phyloP scores from a whole-genome alignment of 2,888 invertebrate species.

The Scaptomyza flava region DNA sequence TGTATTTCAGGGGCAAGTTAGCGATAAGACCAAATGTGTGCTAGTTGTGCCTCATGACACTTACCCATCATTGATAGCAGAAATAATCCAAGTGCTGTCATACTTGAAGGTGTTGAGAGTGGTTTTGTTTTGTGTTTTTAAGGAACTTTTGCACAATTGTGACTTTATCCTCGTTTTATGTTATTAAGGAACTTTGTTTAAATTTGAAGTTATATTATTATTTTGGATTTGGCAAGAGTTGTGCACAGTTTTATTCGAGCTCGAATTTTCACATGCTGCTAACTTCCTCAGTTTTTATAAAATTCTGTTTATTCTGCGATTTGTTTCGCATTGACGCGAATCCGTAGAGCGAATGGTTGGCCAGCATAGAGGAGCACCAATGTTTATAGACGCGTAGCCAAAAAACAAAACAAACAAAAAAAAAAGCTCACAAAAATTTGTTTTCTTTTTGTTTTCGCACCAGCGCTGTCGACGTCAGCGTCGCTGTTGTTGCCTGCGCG shows the following conservation, averaged over 20 bases:
- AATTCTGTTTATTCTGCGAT: constrained; percentile 22
- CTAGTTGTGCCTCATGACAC: constrained; percentile 42
- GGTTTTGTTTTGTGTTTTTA: constrained; percentile 28
- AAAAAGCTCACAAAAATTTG: constrained; percentile 5
- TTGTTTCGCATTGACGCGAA: constrained; percentile 44
- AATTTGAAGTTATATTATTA: background rate
- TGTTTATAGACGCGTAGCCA: constrained; percentile 66
- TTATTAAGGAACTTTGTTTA: constrained; percentile 28
- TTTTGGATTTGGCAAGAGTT: constrained; percentile 62
- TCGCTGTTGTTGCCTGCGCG: constrained; percentile 53
- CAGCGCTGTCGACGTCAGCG: constrained; percentile 58
- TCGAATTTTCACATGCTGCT: constrained; percentile 45
- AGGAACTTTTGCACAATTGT: constrained; percentile 47
- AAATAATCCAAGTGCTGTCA: constrained; percentile 79
- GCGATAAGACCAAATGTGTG: constrained; percentile 41
- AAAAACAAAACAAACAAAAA: constrained; percentile 9
- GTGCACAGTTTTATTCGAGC: constrained; percentile 41
- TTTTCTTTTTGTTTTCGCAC: constrained; percentile 34
- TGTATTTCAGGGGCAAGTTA: constrained; percentile 46
- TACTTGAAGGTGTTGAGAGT: constrained; percentile 39
- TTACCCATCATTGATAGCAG: constrained; percentile 81
- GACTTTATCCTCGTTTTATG: constrained; percentile 9
- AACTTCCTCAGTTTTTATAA: background rate
- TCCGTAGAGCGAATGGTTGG: constrained; percentile 69
- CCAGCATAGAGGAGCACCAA: constrained; percentile 64